Evolutionary conservation across 1,140 invertebrate species (phyloP).

Genomic region (Tyrophagus putrescentiae): DNA sequence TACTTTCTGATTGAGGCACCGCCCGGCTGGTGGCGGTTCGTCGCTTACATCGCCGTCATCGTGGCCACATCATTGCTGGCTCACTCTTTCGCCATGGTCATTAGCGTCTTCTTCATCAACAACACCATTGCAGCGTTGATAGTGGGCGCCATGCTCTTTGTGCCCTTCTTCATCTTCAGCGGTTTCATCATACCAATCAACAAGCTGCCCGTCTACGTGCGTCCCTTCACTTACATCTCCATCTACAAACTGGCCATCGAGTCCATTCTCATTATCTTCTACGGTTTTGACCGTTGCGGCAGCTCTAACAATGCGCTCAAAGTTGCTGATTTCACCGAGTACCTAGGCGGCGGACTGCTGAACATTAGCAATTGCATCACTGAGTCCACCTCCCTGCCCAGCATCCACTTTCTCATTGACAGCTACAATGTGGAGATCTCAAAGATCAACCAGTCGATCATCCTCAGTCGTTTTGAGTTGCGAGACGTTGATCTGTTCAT

Average conservation of each 20-base stretch:
- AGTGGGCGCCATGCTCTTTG: conserved; percentile 17
- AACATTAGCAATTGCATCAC: not conserved
- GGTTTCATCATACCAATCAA: conserved; percentile 69
- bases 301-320: not conserved
- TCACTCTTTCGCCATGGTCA: conserved; percentile 76
- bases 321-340: not conserved
- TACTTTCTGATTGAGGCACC: conserved; percentile 91
- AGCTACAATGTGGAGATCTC: not conserved
- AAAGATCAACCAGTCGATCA: conserved; percentile 52
- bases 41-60: conserved; percentile 71
- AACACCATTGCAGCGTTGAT: conserved; percentile 12
- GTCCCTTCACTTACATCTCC: conserved; percentile 78
- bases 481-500: conserved; percentile 53
- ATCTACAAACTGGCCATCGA: conserved; percentile 63
- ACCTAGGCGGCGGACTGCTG: not conserved
- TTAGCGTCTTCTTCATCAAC: conserved; percentile 48
- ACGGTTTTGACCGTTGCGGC: conserved; percentile 54
- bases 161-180: conserved; percentile 78
- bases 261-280: conserved; percentile 70
- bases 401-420: not conserved
- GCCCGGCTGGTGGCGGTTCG: conserved; percentile 61
- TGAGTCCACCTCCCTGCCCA: not conserved
- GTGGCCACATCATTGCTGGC: conserved; percentile 75
- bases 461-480: conserved; percentile 72
- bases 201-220: conserved; percentile 72